A percentile compares a stretch with the other conserved stretches of the same genome.
Evolutionary conservation across 2,888 invertebrate species (phyloP).

Genomic region (Escarpia spicata): DNA sequence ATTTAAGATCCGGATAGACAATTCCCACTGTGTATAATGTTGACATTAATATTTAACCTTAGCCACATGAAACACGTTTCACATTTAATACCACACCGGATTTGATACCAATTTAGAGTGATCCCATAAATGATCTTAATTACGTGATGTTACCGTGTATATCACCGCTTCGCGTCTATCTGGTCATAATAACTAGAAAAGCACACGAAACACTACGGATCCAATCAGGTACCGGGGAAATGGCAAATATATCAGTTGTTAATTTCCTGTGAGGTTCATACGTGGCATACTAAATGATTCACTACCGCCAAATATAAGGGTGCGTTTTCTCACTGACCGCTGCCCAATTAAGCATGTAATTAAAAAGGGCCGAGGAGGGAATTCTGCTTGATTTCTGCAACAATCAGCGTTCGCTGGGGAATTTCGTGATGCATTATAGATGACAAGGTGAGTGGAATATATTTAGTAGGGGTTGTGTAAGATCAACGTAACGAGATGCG

Average conservation of each 20-base stretch:
- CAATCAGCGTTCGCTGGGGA: not conserved
- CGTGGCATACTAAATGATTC: not conserved
- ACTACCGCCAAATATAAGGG: not conserved
- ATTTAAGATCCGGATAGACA: not conserved
- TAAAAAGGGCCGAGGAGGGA: not conserved
- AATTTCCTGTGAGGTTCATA: constrained; percentile 13
- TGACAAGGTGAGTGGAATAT: not conserved
- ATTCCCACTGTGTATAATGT: no score
- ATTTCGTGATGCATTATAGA: not conserved
- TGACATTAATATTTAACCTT: no score
- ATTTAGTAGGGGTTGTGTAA: not conserved
- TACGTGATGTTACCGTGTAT: not conserved
- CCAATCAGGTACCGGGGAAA: not conserved
- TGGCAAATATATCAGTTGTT: not conserved
- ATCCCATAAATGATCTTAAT: not conserved
- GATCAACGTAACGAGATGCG: not conserved
- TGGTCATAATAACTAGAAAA: not conserved
- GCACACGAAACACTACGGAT: not conserved
- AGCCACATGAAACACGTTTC: no score
- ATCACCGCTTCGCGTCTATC: not conserved
- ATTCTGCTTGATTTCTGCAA: not conserved
- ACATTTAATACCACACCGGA: no score
- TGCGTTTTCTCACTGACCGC: not conserved
- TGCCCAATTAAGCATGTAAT: not conserved
- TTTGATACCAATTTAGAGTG: no score